These are phyloP conservation scores for Cyclophora punctaria DNA, from an alignment of 2,888 invertebrate species.

Conservation along the genomic window DNA sequence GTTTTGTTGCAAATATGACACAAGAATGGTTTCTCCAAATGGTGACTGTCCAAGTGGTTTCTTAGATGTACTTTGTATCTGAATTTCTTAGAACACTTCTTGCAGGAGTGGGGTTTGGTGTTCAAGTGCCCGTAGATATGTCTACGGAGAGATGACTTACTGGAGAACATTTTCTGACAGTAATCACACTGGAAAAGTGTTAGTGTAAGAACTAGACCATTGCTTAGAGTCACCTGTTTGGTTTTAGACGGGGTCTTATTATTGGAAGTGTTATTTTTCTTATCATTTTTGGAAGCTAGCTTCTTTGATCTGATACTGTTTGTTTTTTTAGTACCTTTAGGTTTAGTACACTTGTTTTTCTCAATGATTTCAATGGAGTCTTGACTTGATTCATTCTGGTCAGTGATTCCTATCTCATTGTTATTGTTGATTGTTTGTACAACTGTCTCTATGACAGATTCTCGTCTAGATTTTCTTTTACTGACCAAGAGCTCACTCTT, in stretches of 20 bases:
- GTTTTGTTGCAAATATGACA: conserved; percentile 85
- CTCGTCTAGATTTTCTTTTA: conserved; percentile 19
- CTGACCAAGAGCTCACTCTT: conserved; percentile 53
- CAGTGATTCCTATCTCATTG: conserved; percentile 53
- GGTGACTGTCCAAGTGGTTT: conserved; percentile 77
- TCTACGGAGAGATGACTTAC: conserved; percentile 78
- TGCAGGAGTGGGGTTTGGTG: conserved; percentile 77
- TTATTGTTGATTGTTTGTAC: conserved; percentile 49
- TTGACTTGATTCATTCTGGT: conserved; percentile 35
- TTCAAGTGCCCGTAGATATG: conserved; percentile 80
- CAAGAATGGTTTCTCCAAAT: conserved; percentile 67
- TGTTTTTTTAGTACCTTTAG: conserved; percentile 7
- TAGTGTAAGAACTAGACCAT: conserved; percentile 32
- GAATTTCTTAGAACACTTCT: conserved; percentile 77
- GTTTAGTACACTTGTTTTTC: background rate
- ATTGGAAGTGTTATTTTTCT: conserved; percentile 11
- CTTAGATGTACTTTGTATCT: conserved; percentile 78
- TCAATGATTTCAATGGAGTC: conserved; percentile 3
- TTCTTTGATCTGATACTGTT: conserved; percentile 7
- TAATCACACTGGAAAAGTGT: conserved; percentile 68
- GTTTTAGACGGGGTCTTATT: conserved; percentile 14
- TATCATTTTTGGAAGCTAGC: conserved; percentile 10
- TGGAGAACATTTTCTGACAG: conserved; percentile 78
- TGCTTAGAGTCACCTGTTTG: conserved; percentile 28
- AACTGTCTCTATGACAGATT: conserved; percentile 5